phyloP scores from a whole-genome alignment of 2,888 invertebrate species.

The Trachelus iudaicus region DNA sequence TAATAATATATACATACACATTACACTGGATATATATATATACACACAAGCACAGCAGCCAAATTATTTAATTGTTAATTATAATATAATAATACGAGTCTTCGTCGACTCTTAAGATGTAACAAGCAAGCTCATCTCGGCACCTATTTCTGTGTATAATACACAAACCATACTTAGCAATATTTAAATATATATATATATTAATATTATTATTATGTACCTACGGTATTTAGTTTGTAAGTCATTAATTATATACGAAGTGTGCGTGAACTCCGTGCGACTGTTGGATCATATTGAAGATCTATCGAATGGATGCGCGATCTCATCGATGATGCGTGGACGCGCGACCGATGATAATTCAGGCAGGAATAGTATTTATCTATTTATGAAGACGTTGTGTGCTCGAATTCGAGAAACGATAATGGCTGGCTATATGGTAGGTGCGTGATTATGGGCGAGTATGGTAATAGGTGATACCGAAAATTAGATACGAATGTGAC shows the following conservation, averaged over 20 bases:
- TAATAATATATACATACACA: background rate
- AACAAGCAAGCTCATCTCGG: slow-evolving; percentile 53
- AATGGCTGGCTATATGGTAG: background rate
- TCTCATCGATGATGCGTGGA: background rate
- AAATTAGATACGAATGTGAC: background rate
- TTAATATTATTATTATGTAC: slow-evolving; percentile 11
- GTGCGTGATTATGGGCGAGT: background rate
- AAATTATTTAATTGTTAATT: slow-evolving; percentile 38
- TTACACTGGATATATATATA: background rate
- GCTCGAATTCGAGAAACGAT: background rate
- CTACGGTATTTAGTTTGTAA: background rate
- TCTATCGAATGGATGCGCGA: background rate
- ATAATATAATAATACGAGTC: no score
- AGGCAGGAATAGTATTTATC: no score
- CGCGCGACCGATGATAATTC: background rate
- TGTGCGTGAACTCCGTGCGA: no score
- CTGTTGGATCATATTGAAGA: no score
- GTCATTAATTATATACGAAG: no score
- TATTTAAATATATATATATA: slow-evolving; percentile 34
- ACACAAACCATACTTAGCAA: slow-evolving; percentile 44
- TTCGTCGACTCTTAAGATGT: background rate
- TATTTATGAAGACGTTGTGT: background rate
- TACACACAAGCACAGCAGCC: slow-evolving; percentile 32
- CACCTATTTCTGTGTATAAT: slow-evolving; percentile 60
- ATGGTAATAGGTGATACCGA: background rate